Evolutionary conservation across 2,113 vertebrate genomes (phyloP), one percentile per base, ranked within the genome.

Genomic region (Corythaixoides concolor): DNA sequence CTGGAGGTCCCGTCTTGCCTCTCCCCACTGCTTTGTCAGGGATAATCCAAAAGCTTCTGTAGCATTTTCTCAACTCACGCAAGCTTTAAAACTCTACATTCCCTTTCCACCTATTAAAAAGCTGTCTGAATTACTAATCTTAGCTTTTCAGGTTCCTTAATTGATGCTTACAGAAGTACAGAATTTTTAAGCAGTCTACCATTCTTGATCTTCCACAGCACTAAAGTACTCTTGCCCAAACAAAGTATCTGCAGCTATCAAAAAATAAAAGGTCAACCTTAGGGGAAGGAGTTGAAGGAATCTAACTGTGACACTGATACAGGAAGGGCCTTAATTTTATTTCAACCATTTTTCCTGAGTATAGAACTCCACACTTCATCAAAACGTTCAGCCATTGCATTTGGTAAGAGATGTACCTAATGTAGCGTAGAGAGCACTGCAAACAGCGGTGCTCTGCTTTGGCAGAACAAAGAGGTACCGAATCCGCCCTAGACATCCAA

Each of bases 401-500:
- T 76, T 60, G 50, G 32, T 33, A 74, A 49, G 67, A 76, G 27
- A 4, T 17, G 26, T 50, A 52, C n/a, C 23, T 52, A 9, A 7
- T 12, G 33, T 21, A 52, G 53, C 0, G 0, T 49, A 8, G 53
- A 39, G 53, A 58, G 63, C 15, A 1, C 30, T 20, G 47, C 32
- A 32, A 72, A 30, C 20, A 49, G 62, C 11, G 9, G 37, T 30
- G 41, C 41, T 86, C 55, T 6, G 5, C 27, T 59, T 59, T 67
- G 56, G 18, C 35, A 30, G 20, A 58, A 35, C 35, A 52, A 58
- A 75, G 53, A 41, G 50, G 21, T 58, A 62, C 11, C 0, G 2
- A 50, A 49, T n/a, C 53, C 47, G 15, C 19, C 41, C 26, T 8
- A 8, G 52, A 10, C 18, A 35, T 20, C 47, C 37, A n/a, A 30